A percentile compares a stretch with the other conserved stretches of the same genome.
These are phyloP conservation scores for Globodera ellingtonae DNA, from an alignment of 1,140 invertebrate genomes.

Conservation along the genomic window DNA sequence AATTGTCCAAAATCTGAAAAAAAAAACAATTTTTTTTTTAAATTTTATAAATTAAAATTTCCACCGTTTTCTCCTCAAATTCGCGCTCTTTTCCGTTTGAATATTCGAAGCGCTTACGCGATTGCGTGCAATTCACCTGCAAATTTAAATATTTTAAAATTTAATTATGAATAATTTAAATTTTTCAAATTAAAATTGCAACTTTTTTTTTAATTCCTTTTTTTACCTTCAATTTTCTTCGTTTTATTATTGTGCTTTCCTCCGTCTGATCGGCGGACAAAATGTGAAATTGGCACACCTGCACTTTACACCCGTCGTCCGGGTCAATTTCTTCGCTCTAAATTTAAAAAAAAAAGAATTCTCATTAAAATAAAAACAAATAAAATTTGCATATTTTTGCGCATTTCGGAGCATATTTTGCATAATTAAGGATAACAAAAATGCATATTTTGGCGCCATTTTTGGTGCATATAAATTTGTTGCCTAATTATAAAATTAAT, in stretches of 20 bases:
- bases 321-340: constrained; percentile 56
- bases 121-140: constrained; percentile 54
- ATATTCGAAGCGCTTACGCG: constrained; percentile 46
- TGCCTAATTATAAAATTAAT: too few relatives aligned
- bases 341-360: too few relatives aligned
- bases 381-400: too few relatives aligned
- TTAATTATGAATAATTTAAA: neutral
- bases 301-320: constrained; percentile 55
- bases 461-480: too few relatives aligned
- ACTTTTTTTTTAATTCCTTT: neutral
- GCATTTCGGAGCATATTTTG: too few relatives aligned
- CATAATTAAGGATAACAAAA: too few relatives aligned
- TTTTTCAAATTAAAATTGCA: too few relatives aligned
- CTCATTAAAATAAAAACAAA: too few relatives aligned
- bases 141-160: constrained; percentile 2
- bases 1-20: constrained; percentile 37
- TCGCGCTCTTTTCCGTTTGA: constrained; percentile 53
- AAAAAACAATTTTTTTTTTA: neutral
- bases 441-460: too few relatives aligned
- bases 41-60: neutral
- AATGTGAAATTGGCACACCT: constrained; percentile 45
- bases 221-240: constrained; percentile 44
- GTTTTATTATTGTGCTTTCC: constrained; percentile 49
- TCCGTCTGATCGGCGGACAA: constrained; percentile 53
- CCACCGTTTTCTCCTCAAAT: constrained; percentile 47